These are phyloP conservation scores for Thecocarcelia acutangulata DNA, from an alignment of 2,888 invertebrate genomes.

Conservation along the genomic window DNA sequence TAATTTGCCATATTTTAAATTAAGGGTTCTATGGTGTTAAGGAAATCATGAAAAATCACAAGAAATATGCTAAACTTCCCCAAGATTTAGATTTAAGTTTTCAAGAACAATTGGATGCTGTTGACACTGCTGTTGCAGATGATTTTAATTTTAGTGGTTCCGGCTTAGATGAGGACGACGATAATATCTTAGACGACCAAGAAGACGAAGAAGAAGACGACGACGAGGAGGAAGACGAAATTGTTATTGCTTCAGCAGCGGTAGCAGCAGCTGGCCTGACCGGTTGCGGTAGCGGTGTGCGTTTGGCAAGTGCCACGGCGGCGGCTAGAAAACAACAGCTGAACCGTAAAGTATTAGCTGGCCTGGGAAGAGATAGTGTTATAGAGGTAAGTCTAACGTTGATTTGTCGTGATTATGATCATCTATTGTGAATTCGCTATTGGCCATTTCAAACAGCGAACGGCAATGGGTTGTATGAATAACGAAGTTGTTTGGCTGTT, in stretches of 20 bases:
- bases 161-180: slow-evolving; percentile 73
- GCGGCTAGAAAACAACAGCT: slow-evolving; percentile 71
- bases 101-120: slow-evolving; percentile 76
- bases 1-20: too few relatives aligned
- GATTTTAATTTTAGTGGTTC: slow-evolving; percentile 70
- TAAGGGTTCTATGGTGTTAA: slow-evolving; percentile 11
- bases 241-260: slow-evolving; percentile 75
- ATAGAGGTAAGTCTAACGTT: slow-evolving; percentile 77
- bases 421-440: too few relatives aligned
- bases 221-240: slow-evolving; percentile 78
- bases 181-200: slow-evolving; percentile 69
- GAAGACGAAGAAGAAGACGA: slow-evolving; percentile 71
- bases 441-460: too few relatives aligned
- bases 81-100: slow-evolving; percentile 81
- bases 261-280: slow-evolving; percentile 68
- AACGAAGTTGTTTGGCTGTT: too few relatives aligned
- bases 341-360: slow-evolving; percentile 75
- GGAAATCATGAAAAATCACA: slow-evolving; percentile 79
- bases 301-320: slow-evolving; percentile 66
- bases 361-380: slow-evolving; percentile 78
- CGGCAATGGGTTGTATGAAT: too few relatives aligned
- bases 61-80: slow-evolving; percentile 81
- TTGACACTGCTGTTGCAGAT: slow-evolving; percentile 75
- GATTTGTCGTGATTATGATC: background rate
- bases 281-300: slow-evolving; percentile 71